phyloP scores from a whole-genome alignment of 1,140 invertebrate genomes.

The Psix sp. region DNA sequence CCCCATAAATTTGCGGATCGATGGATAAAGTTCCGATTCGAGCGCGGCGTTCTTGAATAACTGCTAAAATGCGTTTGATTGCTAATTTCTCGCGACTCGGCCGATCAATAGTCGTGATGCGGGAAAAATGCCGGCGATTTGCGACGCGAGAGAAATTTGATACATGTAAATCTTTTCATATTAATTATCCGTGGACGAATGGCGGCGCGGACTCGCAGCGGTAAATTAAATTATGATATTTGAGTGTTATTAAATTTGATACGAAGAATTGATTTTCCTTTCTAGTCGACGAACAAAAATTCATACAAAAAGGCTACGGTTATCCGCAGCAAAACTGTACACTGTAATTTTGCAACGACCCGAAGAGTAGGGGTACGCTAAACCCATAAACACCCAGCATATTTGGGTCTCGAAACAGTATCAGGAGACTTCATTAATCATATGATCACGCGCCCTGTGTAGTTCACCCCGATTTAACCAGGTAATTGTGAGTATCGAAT shows the following conservation, averaged over 20 bases:
- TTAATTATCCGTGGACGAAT: slow-evolving; percentile 28
- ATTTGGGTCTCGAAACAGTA: slow-evolving; percentile 24
- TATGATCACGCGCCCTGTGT: slow-evolving; percentile 22
- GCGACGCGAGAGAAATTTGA: slow-evolving; percentile 22
- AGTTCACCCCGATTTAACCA: slow-evolving; percentile 7
- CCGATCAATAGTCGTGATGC: slow-evolving; percentile 41
- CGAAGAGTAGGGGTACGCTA: too few species aligned
- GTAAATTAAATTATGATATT: slow-evolving; percentile 23
- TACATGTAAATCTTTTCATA: slow-evolving; percentile 44
- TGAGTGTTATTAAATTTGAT: slow-evolving; percentile 16
- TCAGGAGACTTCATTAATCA: slow-evolving; percentile 28
- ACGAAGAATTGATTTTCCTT: slow-evolving; percentile 7
- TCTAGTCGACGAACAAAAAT: too few species aligned
- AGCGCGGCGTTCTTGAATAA: slow-evolving; percentile 45
- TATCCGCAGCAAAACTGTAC: too few species aligned
- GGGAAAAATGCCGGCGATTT: slow-evolving; percentile 35
- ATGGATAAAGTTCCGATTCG: slow-evolving; percentile 37
- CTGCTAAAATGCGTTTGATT: slow-evolving; percentile 50
- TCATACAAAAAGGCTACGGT: too few species aligned
- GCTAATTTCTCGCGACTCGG: slow-evolving; percentile 45
- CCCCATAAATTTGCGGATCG: slow-evolving; percentile 36
- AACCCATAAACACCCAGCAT: too few species aligned
- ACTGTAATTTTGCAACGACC: too few species aligned
- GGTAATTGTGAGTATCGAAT: slow-evolving; percentile 27
- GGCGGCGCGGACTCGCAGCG: slow-evolving; percentile 7